These are phyloP conservation scores for Dissostichus mawsoni DNA, from an alignment of 2,113 vertebrate genomes.

Conservation along the genomic window DNA sequence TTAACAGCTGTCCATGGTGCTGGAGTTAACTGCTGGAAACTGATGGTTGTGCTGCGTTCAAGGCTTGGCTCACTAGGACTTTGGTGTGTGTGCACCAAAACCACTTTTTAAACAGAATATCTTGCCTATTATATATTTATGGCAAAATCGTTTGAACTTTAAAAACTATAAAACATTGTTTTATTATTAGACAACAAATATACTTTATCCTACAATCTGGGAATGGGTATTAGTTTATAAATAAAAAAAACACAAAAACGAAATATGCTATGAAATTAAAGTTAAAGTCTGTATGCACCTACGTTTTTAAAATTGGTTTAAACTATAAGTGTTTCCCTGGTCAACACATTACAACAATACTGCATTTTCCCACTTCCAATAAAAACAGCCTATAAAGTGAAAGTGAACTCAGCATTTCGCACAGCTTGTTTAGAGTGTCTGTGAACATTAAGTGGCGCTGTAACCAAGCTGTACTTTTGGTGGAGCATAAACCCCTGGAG, in stretches of 20 bases:
- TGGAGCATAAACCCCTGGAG: constrained; percentile 37
- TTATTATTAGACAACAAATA: too few relatives aligned
- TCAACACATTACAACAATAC: background rate
- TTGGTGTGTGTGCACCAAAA: background rate
- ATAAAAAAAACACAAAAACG: too few relatives aligned
- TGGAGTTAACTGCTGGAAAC: background rate
- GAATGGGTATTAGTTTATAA: too few relatives aligned
- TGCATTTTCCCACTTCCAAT: background rate
- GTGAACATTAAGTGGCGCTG: constrained; percentile 69
- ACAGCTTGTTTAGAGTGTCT: background rate
- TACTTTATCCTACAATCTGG: too few relatives aligned
- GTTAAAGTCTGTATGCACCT: too few relatives aligned
- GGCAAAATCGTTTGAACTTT: too few relatives aligned
- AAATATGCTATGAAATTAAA: too few relatives aligned
- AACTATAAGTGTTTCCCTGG: background rate
- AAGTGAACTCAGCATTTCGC: background rate
- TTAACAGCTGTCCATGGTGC: constrained; percentile 22
- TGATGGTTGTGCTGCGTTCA: background rate
- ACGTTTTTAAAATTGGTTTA: too few relatives aligned
- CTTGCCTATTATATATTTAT: too few relatives aligned
- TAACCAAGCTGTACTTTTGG: constrained; percentile 33
- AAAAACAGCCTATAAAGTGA: background rate
- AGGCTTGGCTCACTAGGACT: background rate
- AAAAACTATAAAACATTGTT: too few relatives aligned
- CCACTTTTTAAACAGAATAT: background rate